Conservation (phyloP, 2,797 vertebrate genomes). For the Fistularia tabacaria region DNA sequence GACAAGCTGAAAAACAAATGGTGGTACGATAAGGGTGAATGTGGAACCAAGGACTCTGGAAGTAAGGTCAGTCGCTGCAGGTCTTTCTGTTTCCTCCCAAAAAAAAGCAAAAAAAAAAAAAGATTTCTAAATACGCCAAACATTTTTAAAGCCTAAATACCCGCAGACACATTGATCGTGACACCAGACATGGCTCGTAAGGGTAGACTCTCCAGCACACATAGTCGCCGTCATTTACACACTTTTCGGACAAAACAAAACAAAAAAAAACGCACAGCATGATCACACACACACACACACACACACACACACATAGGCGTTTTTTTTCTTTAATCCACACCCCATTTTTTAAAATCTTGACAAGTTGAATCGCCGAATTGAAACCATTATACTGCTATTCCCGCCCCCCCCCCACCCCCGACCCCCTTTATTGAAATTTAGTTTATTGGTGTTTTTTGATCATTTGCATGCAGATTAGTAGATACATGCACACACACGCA, state of each 20-base stretch:
- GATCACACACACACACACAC: slow-evolving; percentile 33
- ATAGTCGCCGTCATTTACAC: slow-evolving; percentile 30
- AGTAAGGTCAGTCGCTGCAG: slow-evolving; percentile 99
- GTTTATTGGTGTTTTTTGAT: slow-evolving; percentile 64
- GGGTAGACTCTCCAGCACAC: slow-evolving; percentile 22
- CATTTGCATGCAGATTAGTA: slow-evolving; percentile 49
- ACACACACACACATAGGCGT: no score
- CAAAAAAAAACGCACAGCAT: slow-evolving; percentile 51
- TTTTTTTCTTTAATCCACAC: no score
- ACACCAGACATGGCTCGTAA: slow-evolving; percentile 4
- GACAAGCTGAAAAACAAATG: slow-evolving; percentile 98
- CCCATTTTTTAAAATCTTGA: slow-evolving; percentile 36
- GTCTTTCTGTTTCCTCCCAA: slow-evolving; percentile 86
- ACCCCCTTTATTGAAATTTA: slow-evolving; percentile 67
- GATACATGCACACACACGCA: no score
- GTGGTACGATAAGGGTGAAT: slow-evolving; percentile 99
- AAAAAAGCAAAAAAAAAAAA: slow-evolving; percentile 67
- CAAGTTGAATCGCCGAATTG: slow-evolving; percentile 53
- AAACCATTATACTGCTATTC: slow-evolving; percentile 76
- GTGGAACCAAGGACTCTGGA: slow-evolving; percentile 99
- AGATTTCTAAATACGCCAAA: slow-evolving; percentile 82
- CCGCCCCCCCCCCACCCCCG: slow-evolving; percentile 53
- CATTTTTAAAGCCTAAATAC: slow-evolving; percentile 70
- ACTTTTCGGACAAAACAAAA: no score
- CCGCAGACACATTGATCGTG: slow-evolving; percentile 32